Percentiles rank a stretch among this genome's conserved stretches.
Evolutionary conservation across 92 coral and sea anemone species (phyloP).

Genomic region (Meandrina meandrites): DNA sequence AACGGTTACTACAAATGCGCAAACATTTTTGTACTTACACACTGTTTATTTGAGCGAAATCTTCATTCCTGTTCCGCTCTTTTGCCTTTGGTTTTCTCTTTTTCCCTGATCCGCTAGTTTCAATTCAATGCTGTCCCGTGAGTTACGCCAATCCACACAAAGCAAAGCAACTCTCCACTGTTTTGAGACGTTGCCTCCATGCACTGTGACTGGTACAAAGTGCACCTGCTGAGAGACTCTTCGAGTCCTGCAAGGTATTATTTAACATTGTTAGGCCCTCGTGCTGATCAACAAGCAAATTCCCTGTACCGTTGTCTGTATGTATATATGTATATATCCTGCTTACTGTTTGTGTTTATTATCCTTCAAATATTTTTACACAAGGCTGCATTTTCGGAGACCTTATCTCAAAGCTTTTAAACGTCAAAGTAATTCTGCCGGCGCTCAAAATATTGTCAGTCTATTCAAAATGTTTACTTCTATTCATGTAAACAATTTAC

Average conservation of each 20-base stretch:
- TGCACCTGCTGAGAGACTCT: not conserved
- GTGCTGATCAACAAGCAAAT: not conserved
- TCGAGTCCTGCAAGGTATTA: no score
- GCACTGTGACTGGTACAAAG: not conserved
- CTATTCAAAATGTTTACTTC: no score
- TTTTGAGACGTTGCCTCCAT: not conserved
- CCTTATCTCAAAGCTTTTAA: no score
- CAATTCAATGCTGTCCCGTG: no score
- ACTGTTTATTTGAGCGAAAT: not conserved
- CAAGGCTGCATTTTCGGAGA: no score
- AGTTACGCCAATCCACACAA: not conserved
- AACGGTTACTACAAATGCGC: not conserved
- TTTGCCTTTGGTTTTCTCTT: not conserved
- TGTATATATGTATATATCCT: no score
- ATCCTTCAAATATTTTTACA: no score
- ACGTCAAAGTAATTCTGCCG: no score
- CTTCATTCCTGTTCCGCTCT: not conserved
- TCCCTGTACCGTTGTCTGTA: not conserved
- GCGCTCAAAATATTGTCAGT: no score
- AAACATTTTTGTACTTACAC: not conserved
- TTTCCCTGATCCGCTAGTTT: not conserved
- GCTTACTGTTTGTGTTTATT: no score
- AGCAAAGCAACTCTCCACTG: no score
- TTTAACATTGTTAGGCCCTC: not conserved
- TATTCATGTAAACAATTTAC: no score